Base-by-base conservation (phyloP, 1,140 invertebrate species). In the Trichonephila inaurata region DNA sequence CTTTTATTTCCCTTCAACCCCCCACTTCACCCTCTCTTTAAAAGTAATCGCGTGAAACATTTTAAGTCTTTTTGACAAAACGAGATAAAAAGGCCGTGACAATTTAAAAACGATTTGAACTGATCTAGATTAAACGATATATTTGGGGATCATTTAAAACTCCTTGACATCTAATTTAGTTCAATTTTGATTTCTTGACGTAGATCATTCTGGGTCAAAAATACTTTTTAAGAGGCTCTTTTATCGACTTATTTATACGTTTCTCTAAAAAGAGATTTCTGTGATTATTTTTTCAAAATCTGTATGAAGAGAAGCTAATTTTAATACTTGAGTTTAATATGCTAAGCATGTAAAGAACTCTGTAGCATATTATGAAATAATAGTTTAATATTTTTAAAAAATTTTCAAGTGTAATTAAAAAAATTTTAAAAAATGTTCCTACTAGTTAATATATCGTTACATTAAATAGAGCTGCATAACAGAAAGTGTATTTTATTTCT, bases 21-120 rank as follows among this genome's bases (percentile, higher is more conserved):
- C 66, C 2, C 66, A 10, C 81, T 19, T 89, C 51, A 10, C 51
- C 33, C 2, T 18, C 44, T 14, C 7, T 10, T 10, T 77, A 77
- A 77, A 77, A 60, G 83, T 16, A 24, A 85, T 85, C 44, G 28
- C 16, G 58, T n/a, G 83, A 85, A 85, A 60, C 51, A 33, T 85
- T 60, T 85, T 24, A 85, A 85, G 16, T 60, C 44, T 85, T 40
- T 61, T 60, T 85, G 24, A 85, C 83, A 85, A 85, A 85, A 85
- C n/a, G 58, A 77, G 28, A 77, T 77, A 40, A 77, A 77, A 77
- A 77, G 72, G 72, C 33, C 72, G 28, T 69, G 66, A 69, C 66
- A 69, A 69, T 69, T 69, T 69, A 69, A 69, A 77, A 77, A 33
- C 72, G 72, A 77, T 77, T 77, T 33, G 14, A 77, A 33, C 51